phyloP scores from a whole-genome alignment of 2,888 invertebrate genomes.

The Cremastinae sp. region DNA sequence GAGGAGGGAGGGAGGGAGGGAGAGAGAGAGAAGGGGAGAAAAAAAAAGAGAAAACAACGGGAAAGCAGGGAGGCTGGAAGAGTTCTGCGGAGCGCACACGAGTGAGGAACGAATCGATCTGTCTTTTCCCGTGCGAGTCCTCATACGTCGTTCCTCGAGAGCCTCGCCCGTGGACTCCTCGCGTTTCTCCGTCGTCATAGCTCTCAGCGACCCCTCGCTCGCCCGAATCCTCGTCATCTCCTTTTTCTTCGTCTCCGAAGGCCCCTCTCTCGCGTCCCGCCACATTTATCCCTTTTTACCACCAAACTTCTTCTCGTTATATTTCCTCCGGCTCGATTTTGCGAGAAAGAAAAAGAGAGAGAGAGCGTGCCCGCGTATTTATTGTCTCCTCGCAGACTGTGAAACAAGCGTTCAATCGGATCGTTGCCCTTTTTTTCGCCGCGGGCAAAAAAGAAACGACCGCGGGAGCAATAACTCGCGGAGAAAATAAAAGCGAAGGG shows the following conservation, averaged over 20 bases:
- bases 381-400: neutral
- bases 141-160: conserved; percentile 50
- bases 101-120: conserved; percentile 60
- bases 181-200: conserved; percentile 38
- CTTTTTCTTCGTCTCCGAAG: conserved; percentile 34
- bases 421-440: conserved; percentile 2
- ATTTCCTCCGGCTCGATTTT: neutral
- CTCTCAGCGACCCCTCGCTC: conserved; percentile 30
- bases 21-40: conserved; percentile 27
- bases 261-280: conserved; percentile 32
- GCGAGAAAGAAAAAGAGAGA: too few species aligned
- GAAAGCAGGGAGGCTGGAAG: conserved; percentile 38
- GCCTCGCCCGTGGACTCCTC: too few species aligned
- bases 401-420: neutral
- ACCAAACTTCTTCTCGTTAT: conserved; percentile 29
- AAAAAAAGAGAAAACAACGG: conserved; percentile 31
- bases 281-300: neutral
- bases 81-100: conserved; percentile 30
- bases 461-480: conserved; percentile 19
- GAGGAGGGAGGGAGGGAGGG: neutral
- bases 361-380: too few species aligned
- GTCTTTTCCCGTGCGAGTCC: conserved; percentile 51
- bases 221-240: conserved; percentile 33
- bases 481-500: conserved; percentile 11
- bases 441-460: conserved; percentile 32